These are phyloP conservation scores for Halictus rubicundus DNA, from an alignment of 1,140 invertebrate species.

Conservation along the genomic window DNA sequence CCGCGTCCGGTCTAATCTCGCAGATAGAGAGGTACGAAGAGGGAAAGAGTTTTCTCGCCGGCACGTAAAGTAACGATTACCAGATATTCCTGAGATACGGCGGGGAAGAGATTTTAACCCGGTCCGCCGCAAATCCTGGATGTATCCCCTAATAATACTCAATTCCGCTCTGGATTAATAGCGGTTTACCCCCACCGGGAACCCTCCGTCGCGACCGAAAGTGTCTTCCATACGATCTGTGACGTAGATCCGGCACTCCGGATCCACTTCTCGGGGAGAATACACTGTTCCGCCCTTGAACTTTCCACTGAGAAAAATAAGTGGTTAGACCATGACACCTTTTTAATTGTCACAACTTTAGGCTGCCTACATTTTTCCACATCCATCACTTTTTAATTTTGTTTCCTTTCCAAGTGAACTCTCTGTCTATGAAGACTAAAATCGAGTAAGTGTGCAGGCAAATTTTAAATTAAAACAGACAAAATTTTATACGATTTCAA, in stretches of 20 bases:
- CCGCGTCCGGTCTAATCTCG: slow-evolving; percentile 72
- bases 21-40: slow-evolving; percentile 62
- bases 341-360: too few relatives aligned
- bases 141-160: slow-evolving; percentile 79
- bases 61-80: slow-evolving; percentile 66
- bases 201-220: slow-evolving; percentile 44
- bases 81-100: slow-evolving; percentile 75
- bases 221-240: slow-evolving; percentile 44
- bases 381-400: too few relatives aligned
- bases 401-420: too few relatives aligned
- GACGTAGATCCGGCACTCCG: slow-evolving; percentile 23
- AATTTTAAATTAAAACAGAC: too few relatives aligned
- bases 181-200: slow-evolving; percentile 73
- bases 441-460: too few relatives aligned
- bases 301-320: too few relatives aligned
- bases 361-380: too few relatives aligned
- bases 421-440: too few relatives aligned
- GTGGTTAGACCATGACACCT: too few relatives aligned
- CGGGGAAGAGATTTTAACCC: slow-evolving; percentile 76
- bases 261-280: slow-evolving; percentile 68
- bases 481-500: too few relatives aligned
- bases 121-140: slow-evolving; percentile 75
- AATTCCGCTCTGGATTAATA: slow-evolving; percentile 81
- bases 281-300: too few relatives aligned
- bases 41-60: slow-evolving; percentile 44